These are phyloP conservation scores for Pseudomugil gertrudae DNA, from an alignment of 2,797 vertebrate genomes.

Conservation along the genomic window DNA sequence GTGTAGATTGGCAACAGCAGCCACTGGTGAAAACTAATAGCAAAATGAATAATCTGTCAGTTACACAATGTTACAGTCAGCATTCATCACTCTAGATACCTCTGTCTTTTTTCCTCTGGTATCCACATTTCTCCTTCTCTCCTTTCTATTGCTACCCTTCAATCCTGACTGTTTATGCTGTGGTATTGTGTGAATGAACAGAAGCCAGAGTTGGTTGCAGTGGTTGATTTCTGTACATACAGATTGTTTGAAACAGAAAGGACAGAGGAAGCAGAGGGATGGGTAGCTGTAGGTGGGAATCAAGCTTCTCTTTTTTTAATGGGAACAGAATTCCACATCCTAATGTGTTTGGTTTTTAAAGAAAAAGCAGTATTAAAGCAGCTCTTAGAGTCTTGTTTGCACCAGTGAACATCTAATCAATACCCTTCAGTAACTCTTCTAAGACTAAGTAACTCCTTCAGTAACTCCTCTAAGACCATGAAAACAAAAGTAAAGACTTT, in stretches of 20 bases:
- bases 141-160: conserved; percentile 49
- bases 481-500: neutral
- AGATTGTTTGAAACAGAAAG: conserved; percentile 27
- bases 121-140: conserved; percentile 39
- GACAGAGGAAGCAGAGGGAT: conserved; percentile 23
- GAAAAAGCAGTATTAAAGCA: conserved; percentile 6
- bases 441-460: no score
- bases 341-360: conserved; percentile 7
- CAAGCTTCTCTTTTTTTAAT: conserved; percentile 26
- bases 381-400: neutral
- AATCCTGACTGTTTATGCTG: conserved; percentile 63
- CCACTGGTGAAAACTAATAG: conserved; percentile 75
- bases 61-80: conserved; percentile 74
- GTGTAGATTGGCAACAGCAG: conserved; percentile 74
- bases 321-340: conserved; percentile 22
- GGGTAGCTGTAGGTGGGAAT: conserved; percentile 25
- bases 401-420: neutral
- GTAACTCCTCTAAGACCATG: no score
- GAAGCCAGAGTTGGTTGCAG: conserved; percentile 53
- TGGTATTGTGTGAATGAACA: conserved; percentile 48
- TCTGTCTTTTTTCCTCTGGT: conserved; percentile 38
- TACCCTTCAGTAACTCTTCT: neutral
- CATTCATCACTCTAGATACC: conserved; percentile 66
- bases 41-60: conserved; percentile 77
- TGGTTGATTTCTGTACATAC: conserved; percentile 62